Percentiles rank a stretch among this genome's conserved stretches.
These are phyloP conservation scores for Heliothis subflexa DNA, from an alignment of 1,140 invertebrate species.

Conservation along the genomic window DNA sequence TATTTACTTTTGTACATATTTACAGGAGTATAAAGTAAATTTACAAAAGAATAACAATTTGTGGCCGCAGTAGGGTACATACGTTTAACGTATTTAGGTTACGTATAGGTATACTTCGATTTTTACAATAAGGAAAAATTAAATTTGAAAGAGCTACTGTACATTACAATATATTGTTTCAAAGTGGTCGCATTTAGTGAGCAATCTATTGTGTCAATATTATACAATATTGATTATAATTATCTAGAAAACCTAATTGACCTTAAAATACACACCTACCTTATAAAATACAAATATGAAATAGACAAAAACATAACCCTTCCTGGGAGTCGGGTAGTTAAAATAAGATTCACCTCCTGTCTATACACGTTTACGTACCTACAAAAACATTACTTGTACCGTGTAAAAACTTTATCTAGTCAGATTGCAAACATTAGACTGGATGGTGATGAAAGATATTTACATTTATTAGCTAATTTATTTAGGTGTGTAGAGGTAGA, in stretches of 20 bases:
- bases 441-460: constrained; percentile 54
- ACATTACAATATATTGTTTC: constrained; percentile 26
- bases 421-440: constrained; percentile 47
- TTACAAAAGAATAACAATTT: constrained; percentile 48
- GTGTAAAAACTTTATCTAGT: constrained; percentile 60
- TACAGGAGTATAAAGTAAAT: constrained; percentile 62
- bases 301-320: neutral
- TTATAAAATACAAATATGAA: constrained; percentile 41
- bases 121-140: constrained; percentile 3
- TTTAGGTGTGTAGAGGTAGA: constrained; percentile 24
- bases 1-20: constrained; percentile 79
- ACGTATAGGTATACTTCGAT: constrained; percentile 22
- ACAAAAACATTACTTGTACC: constrained; percentile 51
- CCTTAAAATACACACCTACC: constrained; percentile 33
- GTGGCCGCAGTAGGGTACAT: constrained; percentile 39
- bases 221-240: constrained; percentile 45
- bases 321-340: neutral
- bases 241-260: constrained; percentile 43
- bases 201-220: constrained; percentile 44
- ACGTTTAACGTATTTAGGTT: constrained; percentile 42
- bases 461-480: constrained; percentile 53
- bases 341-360: constrained; percentile 34
- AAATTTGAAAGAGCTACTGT: constrained; percentile 10
- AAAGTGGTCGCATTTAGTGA: constrained; percentile 46
- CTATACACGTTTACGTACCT: constrained; percentile 51